Percentiles rank a stretch among this genome's conserved stretches.
phyloP scores from a whole-genome alignment of 2,888 invertebrate genomes.

The Automeris io region DNA sequence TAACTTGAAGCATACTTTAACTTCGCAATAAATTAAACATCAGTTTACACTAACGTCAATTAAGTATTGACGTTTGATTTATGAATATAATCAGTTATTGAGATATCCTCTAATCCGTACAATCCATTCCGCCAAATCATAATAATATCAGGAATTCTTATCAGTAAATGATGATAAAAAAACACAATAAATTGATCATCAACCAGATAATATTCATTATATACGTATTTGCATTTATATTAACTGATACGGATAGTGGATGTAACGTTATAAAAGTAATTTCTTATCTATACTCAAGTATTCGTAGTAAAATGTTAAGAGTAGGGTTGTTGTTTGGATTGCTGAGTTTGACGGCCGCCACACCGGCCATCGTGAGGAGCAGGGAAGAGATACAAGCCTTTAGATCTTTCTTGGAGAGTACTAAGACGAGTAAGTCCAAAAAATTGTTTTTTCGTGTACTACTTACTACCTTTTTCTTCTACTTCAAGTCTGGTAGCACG shows the following conservation, averaged over 20 bases:
- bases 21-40: no score
- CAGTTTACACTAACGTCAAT: no score
- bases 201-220: neutral
- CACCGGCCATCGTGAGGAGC: slow-evolving; percentile 40
- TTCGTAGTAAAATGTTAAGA: slow-evolving; percentile 35
- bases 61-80: neutral
- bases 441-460: neutral
- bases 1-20: no score
- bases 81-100: neutral
- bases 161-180: neutral
- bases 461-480: no score
- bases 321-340: slow-evolving; percentile 27
- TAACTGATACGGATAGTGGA: slow-evolving; percentile 27
- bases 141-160: neutral
- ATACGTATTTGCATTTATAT: slow-evolving; percentile 15
- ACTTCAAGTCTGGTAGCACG: no score
- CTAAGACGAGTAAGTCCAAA: slow-evolving; percentile 46
- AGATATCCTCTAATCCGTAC: neutral
- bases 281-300: neutral
- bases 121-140: no score
- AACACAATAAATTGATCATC: neutral
- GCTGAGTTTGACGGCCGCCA: slow-evolving; percentile 33
- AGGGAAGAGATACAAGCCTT: slow-evolving; percentile 53
- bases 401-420: slow-evolving; percentile 47
- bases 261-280: slow-evolving; percentile 21